These are phyloP conservation scores for Hyperoplus lanceolatus DNA, from an alignment of 2,797 vertebrate species.

Conservation along the genomic window DNA sequence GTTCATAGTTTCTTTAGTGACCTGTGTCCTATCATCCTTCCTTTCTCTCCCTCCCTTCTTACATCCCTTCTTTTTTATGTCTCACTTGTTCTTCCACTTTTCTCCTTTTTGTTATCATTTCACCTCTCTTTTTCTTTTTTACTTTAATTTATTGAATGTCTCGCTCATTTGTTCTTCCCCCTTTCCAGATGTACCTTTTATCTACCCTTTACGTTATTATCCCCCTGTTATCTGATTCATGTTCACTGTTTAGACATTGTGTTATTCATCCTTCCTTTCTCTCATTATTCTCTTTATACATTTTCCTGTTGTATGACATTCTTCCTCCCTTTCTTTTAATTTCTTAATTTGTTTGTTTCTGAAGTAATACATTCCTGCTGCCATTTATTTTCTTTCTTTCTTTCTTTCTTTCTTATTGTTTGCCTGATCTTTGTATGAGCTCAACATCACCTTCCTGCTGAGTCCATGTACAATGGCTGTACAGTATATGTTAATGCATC, in stretches of 20 bases:
- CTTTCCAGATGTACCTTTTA: background rate
- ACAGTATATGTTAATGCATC: constrained; percentile 26
- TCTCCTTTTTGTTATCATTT: background rate
- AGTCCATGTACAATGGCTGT: background rate
- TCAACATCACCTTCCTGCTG: background rate
- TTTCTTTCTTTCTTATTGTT: background rate
- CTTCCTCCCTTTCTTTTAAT: background rate
- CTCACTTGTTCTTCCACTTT: background rate
- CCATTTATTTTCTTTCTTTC: background rate
- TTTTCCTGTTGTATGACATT: background rate
- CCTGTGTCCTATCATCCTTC: background rate
- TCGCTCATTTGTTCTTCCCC: background rate
- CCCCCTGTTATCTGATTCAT: background rate
- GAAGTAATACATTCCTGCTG: too few relatives aligned
- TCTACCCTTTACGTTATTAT: background rate
- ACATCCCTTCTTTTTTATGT: background rate
- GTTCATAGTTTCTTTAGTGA: background rate
- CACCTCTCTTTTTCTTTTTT: background rate
- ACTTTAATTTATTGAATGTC: too few relatives aligned
- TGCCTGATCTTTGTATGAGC: background rate
- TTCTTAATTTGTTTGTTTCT: background rate
- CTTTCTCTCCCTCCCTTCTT: background rate
- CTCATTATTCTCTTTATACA: background rate
- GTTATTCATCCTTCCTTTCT: background rate
- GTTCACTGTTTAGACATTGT: background rate